A percentile compares a stretch with the other conserved stretches of the same genome.
phyloP scores from a whole-genome alignment of 1,140 invertebrate species.

The Colletes latitarsis region DNA sequence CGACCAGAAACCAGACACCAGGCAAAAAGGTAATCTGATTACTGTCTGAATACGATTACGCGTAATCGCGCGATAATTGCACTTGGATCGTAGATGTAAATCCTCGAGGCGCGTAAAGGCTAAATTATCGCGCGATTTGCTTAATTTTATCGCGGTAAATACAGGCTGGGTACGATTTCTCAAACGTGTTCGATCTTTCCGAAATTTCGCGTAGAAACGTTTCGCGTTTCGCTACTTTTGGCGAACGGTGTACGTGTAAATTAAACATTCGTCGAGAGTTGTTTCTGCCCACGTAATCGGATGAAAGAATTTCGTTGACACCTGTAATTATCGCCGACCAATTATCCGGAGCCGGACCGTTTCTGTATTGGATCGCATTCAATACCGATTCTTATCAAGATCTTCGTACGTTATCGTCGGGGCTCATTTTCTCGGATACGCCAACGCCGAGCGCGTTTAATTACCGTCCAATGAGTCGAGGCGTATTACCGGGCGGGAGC shows the following conservation, averaged over 20 bases:
- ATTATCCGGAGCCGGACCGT: background rate
- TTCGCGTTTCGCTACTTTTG: background rate
- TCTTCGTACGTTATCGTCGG: constrained; percentile 22
- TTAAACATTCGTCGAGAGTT: background rate
- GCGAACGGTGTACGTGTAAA: background rate
- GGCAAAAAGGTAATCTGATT: no score
- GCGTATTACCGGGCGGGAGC: constrained; percentile 51
- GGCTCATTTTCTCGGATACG: constrained; percentile 29
- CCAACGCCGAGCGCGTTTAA: constrained; percentile 53
- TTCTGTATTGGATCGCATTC: background rate
- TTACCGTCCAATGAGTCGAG: constrained; percentile 47
- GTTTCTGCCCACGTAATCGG: background rate
- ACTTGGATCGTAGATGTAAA: no score
- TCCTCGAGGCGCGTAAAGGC: no score
- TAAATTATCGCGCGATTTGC: no score
- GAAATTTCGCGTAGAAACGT: no score
- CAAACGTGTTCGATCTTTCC: no score
- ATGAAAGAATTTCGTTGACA: background rate
- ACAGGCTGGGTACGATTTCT: no score
- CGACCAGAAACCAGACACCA: no score
- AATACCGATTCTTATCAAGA: constrained; percentile 40
- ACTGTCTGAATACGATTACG: no score
- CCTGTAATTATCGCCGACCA: constrained; percentile 24
- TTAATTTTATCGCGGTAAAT: no score
- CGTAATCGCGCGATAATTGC: no score